phyloP scores from a whole-genome alignment of 2,888 invertebrate species.

The Periphyllus acericola region DNA sequence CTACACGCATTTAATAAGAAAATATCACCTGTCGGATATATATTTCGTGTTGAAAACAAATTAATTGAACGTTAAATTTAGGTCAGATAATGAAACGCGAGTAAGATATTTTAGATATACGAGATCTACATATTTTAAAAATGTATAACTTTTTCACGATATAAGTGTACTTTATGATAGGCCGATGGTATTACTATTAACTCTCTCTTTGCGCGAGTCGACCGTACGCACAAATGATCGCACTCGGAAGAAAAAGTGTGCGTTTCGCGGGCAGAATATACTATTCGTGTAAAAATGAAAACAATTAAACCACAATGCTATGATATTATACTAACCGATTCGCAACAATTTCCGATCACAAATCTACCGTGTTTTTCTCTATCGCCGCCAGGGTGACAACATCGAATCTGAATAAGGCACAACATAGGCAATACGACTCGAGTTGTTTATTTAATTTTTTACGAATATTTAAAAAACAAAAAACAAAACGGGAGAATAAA shows the following conservation, averaged over 20 bases:
- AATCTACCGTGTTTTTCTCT: not conserved
- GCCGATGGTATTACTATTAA: too few species aligned
- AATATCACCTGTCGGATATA: not conserved
- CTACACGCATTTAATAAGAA: too few species aligned
- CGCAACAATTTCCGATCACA: not conserved
- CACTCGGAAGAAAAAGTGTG: not conserved
- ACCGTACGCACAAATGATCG: too few species aligned
- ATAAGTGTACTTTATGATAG: too few species aligned
- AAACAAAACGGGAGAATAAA: not conserved
- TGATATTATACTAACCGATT: not conserved
- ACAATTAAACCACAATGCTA: not conserved
- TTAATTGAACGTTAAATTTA: not conserved
- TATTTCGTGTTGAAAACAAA: not conserved
- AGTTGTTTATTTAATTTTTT: not conserved
- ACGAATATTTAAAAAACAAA: not conserved
- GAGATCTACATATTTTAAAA: too few species aligned
- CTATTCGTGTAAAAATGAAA: too few species aligned
- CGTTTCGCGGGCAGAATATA: not conserved
- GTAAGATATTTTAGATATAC: not conserved
- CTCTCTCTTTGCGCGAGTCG: too few species aligned
- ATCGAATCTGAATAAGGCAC: slow-evolving; percentile 1
- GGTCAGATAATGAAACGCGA: not conserved
- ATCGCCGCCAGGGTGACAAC: not conserved
- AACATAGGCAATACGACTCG: not conserved
- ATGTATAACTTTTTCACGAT: too few species aligned